Percentiles rank a stretch among this genome's conserved stretches.
Evolutionary conservation across 2,797 vertebrate genomes (phyloP).

Genomic region (Catamblyrhynchus diadema): DNA sequence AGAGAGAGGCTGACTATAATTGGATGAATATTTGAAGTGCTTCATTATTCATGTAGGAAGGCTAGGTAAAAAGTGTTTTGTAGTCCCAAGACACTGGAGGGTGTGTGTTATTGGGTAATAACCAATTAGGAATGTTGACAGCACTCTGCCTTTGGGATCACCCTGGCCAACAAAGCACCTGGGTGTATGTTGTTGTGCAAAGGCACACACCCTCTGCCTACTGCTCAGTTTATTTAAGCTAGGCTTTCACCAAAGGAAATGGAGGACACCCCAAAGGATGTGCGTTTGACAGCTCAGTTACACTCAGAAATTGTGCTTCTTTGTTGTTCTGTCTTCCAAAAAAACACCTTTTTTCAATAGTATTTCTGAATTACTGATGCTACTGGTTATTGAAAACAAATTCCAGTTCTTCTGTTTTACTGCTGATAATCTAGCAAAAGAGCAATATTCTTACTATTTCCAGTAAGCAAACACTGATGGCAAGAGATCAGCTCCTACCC

Average conservation of each 20-base stretch:
- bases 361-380: neutral
- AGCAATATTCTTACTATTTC: neutral
- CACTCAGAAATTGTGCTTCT: neutral
- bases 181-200: conserved; percentile 61
- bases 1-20: conserved; percentile 38
- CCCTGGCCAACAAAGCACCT: neutral
- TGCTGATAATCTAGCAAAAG: neutral
- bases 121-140: conserved; percentile 51
- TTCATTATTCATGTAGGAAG: conserved; percentile 62
- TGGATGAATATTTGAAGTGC: conserved; percentile 45
- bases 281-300: neutral
- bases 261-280: neutral
- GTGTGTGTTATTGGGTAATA: conserved; percentile 60
- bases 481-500: neutral
- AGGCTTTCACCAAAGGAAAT: conserved; percentile 44
- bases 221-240: conserved; percentile 51
- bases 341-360: neutral
- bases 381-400: neutral
- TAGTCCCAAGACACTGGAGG: conserved; percentile 60
- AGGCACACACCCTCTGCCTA: conserved; percentile 41
- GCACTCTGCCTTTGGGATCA: conserved; percentile 31
- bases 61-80: conserved; percentile 59
- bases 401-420: neutral
- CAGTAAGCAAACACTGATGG: neutral
- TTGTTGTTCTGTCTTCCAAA: neutral